These are phyloP conservation scores for Asarcornis scutulata DNA, from an alignment of 2,113 vertebrate species.

Conservation along the genomic window DNA sequence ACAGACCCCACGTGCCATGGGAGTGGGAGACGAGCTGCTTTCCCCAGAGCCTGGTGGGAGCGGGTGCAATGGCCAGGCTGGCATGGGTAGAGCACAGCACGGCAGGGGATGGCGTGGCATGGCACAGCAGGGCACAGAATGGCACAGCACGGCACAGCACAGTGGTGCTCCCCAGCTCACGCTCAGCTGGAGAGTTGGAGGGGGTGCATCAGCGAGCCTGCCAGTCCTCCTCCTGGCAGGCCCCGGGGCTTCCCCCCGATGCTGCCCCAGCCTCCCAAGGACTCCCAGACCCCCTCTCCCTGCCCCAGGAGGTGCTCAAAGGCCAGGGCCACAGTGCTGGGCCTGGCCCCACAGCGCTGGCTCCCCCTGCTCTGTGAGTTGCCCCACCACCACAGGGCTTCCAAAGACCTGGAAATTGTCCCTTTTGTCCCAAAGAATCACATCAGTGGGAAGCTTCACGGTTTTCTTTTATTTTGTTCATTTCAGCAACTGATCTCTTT, in stretches of 20 bases:
- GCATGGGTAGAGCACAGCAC: too few species aligned
- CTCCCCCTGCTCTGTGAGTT: not conserved
- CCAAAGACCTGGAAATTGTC: not conserved
- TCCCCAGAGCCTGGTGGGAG: not conserved
- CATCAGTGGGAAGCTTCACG: not conserved
- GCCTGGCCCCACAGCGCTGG: rapidly evolving
- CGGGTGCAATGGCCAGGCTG: rapidly evolving
- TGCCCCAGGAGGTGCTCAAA: rapidly evolving
- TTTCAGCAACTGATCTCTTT: constrained; percentile 10
- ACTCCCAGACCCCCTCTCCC: rapidly evolving
- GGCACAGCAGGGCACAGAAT: too few species aligned
- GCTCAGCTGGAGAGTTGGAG: not conserved
- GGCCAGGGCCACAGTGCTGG: not conserved
- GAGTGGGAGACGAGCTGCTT: not conserved
- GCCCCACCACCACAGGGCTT: not conserved
- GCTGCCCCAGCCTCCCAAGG: rapidly evolving
- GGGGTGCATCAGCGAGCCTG: rapidly evolving
- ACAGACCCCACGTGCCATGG: rapidly evolving
- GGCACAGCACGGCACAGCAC: rapidly evolving
- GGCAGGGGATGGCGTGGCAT: too few species aligned
- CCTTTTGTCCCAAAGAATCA: not conserved
- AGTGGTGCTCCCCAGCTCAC: rapidly evolving
- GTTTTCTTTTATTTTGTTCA: not conserved
- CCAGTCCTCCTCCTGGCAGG: rapidly evolving
- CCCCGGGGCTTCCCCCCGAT: rapidly evolving